Base-by-base conservation (phyloP, 2,888 invertebrate species). In the Bhutanitis thaidina region DNA sequence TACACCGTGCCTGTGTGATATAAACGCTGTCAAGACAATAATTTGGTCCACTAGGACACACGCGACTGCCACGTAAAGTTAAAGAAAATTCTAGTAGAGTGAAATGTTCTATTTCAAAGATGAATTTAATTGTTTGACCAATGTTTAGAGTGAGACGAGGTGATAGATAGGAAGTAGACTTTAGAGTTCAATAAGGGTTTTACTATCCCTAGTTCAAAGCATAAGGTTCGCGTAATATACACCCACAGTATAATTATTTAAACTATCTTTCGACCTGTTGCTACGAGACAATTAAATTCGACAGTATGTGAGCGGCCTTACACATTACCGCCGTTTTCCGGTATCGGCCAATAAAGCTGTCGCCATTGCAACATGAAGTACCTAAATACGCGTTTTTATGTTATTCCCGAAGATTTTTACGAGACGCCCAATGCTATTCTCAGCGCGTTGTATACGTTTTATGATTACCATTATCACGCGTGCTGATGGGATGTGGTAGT, bases 401-500 rank as follows among this genome's bases (percentile, higher is more conserved):
- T 58, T n/a, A 69, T 68, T 65, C 58, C 61, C 67, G 59, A 65
- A 62, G 61, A 68, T 67, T 65, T 74, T 73, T 69, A 75, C 68
- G 69, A 66, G 62, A 59, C 61, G 58, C 63, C 65, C 65, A 57
- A 60, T 58, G 65, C 67, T 77, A 72, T 76, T 77, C 68, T 69
- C 65, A 67, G 73, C 69, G 66, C 68, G 70, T 68, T 69, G 65
- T 70, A 66, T 54, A 57, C 53, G 60, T 69, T 77, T 80, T 77
- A 77, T 74, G 72, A 77, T 79, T 69, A 72, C 69, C 66, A 79
- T 77, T 78, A 80, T 80, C 71, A 74, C 62, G 60, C 60, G 56
- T 61, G 64, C 71, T 74, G 76, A 75, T 80, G 69, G 82, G 82
- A 81, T 82, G 84, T 73, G 79, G 80, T 76, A 54, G 71, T 62